These are phyloP conservation scores for Drosophila melanosoma DNA, from an alignment of 2,888 invertebrate species.

Conservation along the genomic window DNA sequence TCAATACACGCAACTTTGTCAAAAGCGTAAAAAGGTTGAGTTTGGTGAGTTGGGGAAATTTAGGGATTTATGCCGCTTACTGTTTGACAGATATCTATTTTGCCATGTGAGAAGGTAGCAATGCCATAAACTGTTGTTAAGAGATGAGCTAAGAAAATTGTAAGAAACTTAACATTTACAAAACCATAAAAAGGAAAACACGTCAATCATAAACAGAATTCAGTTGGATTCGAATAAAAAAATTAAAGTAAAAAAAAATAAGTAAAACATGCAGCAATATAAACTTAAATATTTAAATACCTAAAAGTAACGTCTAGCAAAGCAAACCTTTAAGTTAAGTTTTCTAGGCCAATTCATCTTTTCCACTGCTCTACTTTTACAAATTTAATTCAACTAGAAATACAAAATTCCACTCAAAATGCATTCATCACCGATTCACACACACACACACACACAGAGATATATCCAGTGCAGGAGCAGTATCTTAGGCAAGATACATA, in stretches of 20 bases:
- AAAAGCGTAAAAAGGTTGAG: conserved; percentile 25
- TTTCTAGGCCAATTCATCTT: conserved; percentile 1
- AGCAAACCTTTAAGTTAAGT: not conserved
- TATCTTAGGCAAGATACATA: conserved; percentile 66
- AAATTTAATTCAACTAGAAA: conserved; percentile 43
- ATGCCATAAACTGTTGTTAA: not conserved
- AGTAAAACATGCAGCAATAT: not conserved
- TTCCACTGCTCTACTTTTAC: conserved; percentile 10
- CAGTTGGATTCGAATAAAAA: not conserved
- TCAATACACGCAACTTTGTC: conserved; percentile 16
- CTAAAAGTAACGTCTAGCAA: not conserved
- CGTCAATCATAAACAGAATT: not conserved
- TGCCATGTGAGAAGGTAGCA: not conserved
- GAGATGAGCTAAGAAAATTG: not conserved
- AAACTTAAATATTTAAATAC: not conserved
- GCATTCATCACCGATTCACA: conserved; percentile 35
- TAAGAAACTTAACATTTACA: not conserved
- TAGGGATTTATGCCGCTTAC: conserved; percentile 14
- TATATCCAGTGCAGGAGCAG: conserved; percentile 42
- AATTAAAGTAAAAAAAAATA: not conserved
- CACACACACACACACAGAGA: conserved; percentile 24
- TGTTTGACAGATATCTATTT: conserved; percentile 9
- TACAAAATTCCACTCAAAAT: conserved; percentile 41
- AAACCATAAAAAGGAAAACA: not conserved
- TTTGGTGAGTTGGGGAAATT: not conserved